A percentile compares a stretch with the other conserved stretches of the same genome.
phyloP scores from a whole-genome alignment of 2,797 vertebrate genomes.

The Melopsittacus undulatus region DNA sequence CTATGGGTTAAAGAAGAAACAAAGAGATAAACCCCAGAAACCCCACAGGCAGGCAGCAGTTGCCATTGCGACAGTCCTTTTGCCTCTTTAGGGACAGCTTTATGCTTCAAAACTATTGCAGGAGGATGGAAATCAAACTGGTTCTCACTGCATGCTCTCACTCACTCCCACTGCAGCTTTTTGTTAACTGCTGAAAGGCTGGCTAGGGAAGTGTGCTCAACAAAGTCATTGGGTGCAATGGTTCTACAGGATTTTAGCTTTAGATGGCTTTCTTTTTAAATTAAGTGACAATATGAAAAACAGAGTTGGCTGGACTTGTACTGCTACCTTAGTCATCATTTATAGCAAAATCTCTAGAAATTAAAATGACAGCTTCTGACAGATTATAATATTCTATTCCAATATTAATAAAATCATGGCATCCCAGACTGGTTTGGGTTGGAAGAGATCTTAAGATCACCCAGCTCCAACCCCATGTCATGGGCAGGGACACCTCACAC shows the following conservation, averaged over 20 bases:
- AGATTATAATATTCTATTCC: not conserved
- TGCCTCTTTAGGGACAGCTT: not conserved
- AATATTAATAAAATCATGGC: not conserved
- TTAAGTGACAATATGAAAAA: not conserved
- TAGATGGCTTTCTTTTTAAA: not conserved
- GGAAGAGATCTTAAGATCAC: not conserved
- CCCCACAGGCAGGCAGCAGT: slow-evolving; percentile 1
- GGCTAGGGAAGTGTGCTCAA: not conserved
- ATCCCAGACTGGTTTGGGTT: not conserved
- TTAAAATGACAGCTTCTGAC: not conserved
- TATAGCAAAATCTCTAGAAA: slow-evolving; percentile 26
- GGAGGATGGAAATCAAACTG: not conserved
- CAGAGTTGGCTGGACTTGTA: not conserved
- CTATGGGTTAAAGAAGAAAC: slow-evolving; percentile 77
- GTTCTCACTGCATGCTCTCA: not conserved
- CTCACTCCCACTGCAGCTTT: not conserved
- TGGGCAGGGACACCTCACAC: no score
- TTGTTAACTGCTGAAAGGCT: not conserved
- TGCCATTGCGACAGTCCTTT: not conserved
- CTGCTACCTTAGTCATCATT: slow-evolving; percentile 9
- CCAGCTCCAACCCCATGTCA: not conserved
- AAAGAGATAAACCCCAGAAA: slow-evolving; percentile 42
- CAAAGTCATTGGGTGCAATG: not conserved
- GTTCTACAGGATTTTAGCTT: not conserved
- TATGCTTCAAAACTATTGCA: not conserved